Evolutionary conservation across 2,888 invertebrate species (phyloP).

Genomic region (Eustalomyia histrio): DNA sequence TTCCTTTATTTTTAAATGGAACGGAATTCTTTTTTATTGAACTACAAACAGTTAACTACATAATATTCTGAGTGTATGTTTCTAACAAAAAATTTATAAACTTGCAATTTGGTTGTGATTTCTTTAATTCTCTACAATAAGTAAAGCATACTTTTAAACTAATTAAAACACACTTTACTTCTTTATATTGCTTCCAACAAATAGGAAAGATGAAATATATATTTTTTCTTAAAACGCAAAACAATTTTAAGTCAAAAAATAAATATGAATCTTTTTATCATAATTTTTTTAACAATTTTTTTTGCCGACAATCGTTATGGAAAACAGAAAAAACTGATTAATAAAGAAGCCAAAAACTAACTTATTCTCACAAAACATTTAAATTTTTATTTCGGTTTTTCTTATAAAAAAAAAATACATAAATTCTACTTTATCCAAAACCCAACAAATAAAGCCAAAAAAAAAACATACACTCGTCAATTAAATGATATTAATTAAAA

Average conservation of each 20-base stretch:
- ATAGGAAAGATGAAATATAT: background rate
- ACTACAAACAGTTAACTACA: background rate
- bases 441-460: conserved; percentile 62
- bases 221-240: conserved; percentile 3
- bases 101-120: conserved; percentile 58
- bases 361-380: conserved; percentile 12
- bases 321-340: conserved; percentile 68
- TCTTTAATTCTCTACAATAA: conserved; percentile 35
- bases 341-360: conserved; percentile 68
- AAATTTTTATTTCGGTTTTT: conserved; percentile 34
- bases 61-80: background rate
- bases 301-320: conserved; percentile 69
- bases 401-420: conserved; percentile 33
- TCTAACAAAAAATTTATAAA: background rate
- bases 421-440: conserved; percentile 45
- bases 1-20: no score
- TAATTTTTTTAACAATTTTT: conserved; percentile 37
- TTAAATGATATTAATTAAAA: conserved; percentile 78
- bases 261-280: background rate
- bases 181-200: conserved; percentile 53
- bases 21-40: no score
- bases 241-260: background rate
- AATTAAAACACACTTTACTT: conserved; percentile 32
- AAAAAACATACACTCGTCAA: conserved; percentile 79
- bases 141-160: background rate